Percentiles rank a stretch among this genome's conserved stretches.
phyloP scores from a whole-genome alignment of 23 tunicate genomes.

The Oikopleura albicans region DNA sequence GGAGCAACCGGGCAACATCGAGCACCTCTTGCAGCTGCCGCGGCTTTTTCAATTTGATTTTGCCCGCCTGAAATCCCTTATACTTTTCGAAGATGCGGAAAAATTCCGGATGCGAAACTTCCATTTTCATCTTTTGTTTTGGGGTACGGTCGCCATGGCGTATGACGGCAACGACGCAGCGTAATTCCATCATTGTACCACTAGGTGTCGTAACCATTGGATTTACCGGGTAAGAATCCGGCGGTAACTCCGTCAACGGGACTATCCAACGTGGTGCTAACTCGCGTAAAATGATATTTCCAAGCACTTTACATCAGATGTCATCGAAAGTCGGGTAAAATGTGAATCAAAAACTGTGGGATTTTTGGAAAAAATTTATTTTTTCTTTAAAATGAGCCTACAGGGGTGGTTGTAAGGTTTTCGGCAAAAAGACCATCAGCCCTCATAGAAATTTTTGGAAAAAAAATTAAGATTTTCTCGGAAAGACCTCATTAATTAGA shows the following conservation, averaged over 20 bases:
- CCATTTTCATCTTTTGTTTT: slow-evolving; percentile 97
- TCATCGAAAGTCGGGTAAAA: too few species aligned
- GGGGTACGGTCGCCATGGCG: slow-evolving; percentile 96
- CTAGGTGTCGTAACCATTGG: background rate
- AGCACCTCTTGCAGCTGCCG: slow-evolving; percentile 70
- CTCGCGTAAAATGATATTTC: slow-evolving; percentile 5
- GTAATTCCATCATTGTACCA: slow-evolving; percentile 63
- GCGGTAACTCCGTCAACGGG: background rate
- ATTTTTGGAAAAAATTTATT: too few species aligned
- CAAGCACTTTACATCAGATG: too few species aligned
- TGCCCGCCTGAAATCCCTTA: slow-evolving; percentile 54
- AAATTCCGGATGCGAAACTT: slow-evolving; percentile 79
- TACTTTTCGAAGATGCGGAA: slow-evolving; percentile 63
- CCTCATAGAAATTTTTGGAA: too few species aligned
- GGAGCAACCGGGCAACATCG: slow-evolving; percentile 67
- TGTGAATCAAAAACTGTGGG: too few species aligned
- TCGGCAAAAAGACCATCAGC: too few species aligned
- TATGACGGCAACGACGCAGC: slow-evolving; percentile 82
- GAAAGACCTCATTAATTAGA: too few species aligned
- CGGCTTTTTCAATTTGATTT: slow-evolving; percentile 69
- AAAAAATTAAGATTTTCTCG: too few species aligned
- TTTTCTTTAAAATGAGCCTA: too few species aligned
- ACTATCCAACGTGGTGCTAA: background rate
- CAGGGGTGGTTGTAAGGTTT: too few species aligned
- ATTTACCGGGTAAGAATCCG: background rate